phyloP scores from a whole-genome alignment of 2,797 vertebrate genomes.

The Coregonus suidteri region DNA sequence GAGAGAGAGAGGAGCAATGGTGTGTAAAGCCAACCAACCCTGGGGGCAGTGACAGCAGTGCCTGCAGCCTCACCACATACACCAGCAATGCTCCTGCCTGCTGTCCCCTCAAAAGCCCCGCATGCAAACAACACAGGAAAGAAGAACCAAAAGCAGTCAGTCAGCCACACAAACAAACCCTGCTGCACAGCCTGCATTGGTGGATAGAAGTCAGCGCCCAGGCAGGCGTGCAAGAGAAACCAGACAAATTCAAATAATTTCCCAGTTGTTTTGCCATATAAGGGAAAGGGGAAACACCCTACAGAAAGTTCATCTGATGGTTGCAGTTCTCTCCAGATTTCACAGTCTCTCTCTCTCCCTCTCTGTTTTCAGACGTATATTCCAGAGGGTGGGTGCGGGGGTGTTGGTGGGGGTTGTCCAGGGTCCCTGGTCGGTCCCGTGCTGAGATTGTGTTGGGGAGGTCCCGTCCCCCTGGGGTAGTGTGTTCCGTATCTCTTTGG shows the following conservation, averaged over 20 bases:
- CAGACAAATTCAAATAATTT: slow-evolving; percentile 80
- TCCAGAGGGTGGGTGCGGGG: slow-evolving; percentile 43
- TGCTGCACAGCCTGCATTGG: not conserved
- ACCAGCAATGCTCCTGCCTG: slow-evolving; percentile 48
- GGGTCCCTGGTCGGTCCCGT: slow-evolving; percentile 45
- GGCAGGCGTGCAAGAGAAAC: slow-evolving; percentile 49
- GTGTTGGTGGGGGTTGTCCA: slow-evolving; percentile 16
- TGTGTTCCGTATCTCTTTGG: slow-evolving; percentile 52
- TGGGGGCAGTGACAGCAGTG: slow-evolving; percentile 34
- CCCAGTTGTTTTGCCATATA: slow-evolving; percentile 76
- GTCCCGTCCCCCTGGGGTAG: slow-evolving; percentile 23
- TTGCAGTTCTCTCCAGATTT: slow-evolving; percentile 56
- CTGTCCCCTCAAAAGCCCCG: slow-evolving; percentile 57
- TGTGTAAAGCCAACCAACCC: slow-evolving; percentile 51
- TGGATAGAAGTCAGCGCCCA: not conserved
- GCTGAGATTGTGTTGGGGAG: not conserved
- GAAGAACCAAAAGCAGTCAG: slow-evolving; percentile 44
- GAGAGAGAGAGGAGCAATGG: slow-evolving; percentile 21
- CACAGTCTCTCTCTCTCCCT: slow-evolving; percentile 21
- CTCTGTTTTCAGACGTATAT: slow-evolving; percentile 51
- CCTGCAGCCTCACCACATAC: slow-evolving; percentile 62
- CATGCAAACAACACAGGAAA: slow-evolving; percentile 66
- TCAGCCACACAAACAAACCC: slow-evolving; percentile 56
- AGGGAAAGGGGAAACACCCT: slow-evolving; percentile 72
- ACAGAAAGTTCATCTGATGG: slow-evolving; percentile 70